Percentiles rank a stretch among this genome's conserved stretches.
phyloP scores from a whole-genome alignment of 2,888 invertebrate species.

The Malacosoma neustria region DNA sequence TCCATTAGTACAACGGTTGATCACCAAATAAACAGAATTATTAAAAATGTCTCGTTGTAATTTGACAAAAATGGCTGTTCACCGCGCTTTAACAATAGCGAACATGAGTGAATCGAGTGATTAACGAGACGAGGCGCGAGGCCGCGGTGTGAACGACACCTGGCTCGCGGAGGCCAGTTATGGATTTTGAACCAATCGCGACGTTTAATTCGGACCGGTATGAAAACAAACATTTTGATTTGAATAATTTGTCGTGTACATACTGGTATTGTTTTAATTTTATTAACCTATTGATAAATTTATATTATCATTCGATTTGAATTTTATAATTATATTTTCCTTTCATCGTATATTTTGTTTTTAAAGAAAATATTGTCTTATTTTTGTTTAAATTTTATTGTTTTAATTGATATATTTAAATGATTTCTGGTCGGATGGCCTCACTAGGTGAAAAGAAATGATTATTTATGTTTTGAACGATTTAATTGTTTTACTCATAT shows the following conservation, averaged over 20 bases:
- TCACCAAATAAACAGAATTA: slow-evolving; percentile 44
- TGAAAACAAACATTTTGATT: slow-evolving; percentile 70
- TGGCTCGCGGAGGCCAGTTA: slow-evolving; percentile 73
- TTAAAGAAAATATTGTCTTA: too few relatives aligned
- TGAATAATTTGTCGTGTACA: slow-evolving; percentile 40
- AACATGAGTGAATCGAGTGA: slow-evolving; percentile 73
- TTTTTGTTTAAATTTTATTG: too few relatives aligned
- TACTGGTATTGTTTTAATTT: too few relatives aligned
- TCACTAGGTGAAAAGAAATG: too few relatives aligned
- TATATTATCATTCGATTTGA: too few relatives aligned
- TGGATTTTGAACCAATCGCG: slow-evolving; percentile 74
- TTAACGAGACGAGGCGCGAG: slow-evolving; percentile 74
- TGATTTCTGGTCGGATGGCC: too few relatives aligned
- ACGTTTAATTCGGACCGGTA: slow-evolving; percentile 74
- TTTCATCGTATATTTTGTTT: too few relatives aligned
- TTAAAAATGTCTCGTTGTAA: slow-evolving; percentile 63
- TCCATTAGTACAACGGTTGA: slow-evolving; percentile 46
- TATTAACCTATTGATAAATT: too few relatives aligned
- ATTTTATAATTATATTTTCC: too few relatives aligned
- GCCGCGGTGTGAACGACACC: slow-evolving; percentile 76
- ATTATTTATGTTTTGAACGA: too few relatives aligned
- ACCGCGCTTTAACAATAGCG: slow-evolving; percentile 70
- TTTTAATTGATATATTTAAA: too few relatives aligned
- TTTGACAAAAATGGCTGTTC: slow-evolving; percentile 74
- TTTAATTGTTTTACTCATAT: too few relatives aligned